Evolutionary conservation across 2,888 invertebrate genomes (phyloP).

Genomic region (Lordiphosa andalusiaca): DNA sequence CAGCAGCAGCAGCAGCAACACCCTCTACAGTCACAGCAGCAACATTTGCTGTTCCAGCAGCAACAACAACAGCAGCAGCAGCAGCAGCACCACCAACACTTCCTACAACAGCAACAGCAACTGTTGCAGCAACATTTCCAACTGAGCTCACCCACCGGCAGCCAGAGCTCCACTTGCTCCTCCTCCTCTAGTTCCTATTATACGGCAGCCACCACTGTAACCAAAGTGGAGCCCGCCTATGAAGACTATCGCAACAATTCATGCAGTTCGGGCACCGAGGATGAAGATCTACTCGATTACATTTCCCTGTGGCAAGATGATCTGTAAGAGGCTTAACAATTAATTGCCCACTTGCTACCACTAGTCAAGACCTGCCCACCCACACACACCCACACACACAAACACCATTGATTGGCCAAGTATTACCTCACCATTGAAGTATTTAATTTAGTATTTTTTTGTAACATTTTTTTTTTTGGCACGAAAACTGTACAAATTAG

Average conservation of each 20-base stretch:
- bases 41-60: slow-evolving; percentile 22
- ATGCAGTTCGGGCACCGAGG: slow-evolving; percentile 85
- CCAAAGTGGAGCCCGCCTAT: slow-evolving; percentile 81
- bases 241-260: slow-evolving; percentile 83
- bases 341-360: neutral
- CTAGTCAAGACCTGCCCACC: slow-evolving; percentile 28
- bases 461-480: slow-evolving; percentile 31
- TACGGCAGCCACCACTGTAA: slow-evolving; percentile 32
- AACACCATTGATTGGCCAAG: slow-evolving; percentile 46
- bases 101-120: slow-evolving; percentile 38
- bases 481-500: slow-evolving; percentile 53
- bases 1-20: slow-evolving; percentile 25
- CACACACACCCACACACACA: slow-evolving; percentile 20
- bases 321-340: slow-evolving; percentile 36
- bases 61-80: slow-evolving; percentile 36
- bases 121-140: slow-evolving; percentile 36
- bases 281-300: slow-evolving; percentile 91
- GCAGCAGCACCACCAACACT: slow-evolving; percentile 10
- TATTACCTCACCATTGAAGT: slow-evolving; percentile 73
- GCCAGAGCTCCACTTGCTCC: slow-evolving; percentile 52
- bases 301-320: slow-evolving; percentile 79
- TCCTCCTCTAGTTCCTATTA: slow-evolving; percentile 39
- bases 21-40: slow-evolving; percentile 19
- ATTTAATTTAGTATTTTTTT: slow-evolving; percentile 47
- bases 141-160: slow-evolving; percentile 64